Conservation (phyloP, 2,113 vertebrate genomes). For the Gallinago media region DNA sequence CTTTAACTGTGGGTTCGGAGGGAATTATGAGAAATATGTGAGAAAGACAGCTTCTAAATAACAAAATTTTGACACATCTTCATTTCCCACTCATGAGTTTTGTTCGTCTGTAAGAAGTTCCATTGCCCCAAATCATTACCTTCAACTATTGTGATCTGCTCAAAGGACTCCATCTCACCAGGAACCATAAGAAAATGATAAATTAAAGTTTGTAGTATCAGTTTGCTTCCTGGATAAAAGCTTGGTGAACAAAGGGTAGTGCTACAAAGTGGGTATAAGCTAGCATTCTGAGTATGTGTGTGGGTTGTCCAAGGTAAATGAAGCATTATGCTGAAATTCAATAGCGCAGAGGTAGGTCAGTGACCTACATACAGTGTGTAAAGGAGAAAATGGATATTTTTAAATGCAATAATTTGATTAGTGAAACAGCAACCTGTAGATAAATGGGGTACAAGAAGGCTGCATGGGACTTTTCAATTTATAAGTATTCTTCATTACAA, state of each 20-base stretch:
- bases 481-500: neutral
- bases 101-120: neutral
- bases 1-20: neutral
- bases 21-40: neutral
- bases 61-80: neutral
- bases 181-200: neutral
- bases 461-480: neutral
- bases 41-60: neutral
- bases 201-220: neutral
- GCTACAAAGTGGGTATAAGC: neutral
- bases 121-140: neutral
- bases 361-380: neutral
- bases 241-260: conserved; percentile 20
- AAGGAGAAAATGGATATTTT: conserved; percentile 10
- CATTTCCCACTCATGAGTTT: neutral
- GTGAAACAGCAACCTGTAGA: neutral
- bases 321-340: conserved; percentile 53
- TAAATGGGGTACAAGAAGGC: neutral
- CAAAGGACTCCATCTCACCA: neutral
- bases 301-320: conserved; percentile 51
- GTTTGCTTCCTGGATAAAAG: conserved; percentile 36
- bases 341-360: conserved; percentile 30
- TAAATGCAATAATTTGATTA: conserved; percentile 27
- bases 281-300: neutral
- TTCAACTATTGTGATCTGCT: neutral